Percentiles rank a stretch among this genome's conserved stretches.
phyloP scores from a whole-genome alignment of 2,797 vertebrate species.

The Cossypha heuglini region DNA sequence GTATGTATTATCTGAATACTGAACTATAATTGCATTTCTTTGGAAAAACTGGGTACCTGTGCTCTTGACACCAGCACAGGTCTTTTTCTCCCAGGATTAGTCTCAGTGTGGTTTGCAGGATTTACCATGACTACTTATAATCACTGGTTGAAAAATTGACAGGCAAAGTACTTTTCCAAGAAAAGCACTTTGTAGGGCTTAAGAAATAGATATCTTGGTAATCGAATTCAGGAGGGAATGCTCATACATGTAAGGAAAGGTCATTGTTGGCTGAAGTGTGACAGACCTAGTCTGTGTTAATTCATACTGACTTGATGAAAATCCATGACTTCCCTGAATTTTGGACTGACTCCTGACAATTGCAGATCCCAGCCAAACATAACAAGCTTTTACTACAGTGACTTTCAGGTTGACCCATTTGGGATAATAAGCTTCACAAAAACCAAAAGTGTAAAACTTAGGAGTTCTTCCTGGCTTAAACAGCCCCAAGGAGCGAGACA shows the following conservation, averaged over 20 bases:
- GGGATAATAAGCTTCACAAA: neutral
- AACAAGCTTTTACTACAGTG: neutral
- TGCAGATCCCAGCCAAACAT: conserved; percentile 37
- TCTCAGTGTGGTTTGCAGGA: conserved; percentile 24
- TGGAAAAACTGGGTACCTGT: neutral
- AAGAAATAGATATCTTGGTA: conserved; percentile 21
- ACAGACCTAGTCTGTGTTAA: neutral
- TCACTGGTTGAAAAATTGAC: conserved; percentile 25
- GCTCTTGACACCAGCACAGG: neutral
- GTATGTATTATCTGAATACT: neutral
- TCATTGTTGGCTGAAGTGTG: conserved; percentile 14
- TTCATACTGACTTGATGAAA: conserved; percentile 10
- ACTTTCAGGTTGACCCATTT: conserved; percentile 15
- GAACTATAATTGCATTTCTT: neutral
- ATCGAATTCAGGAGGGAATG: neutral
- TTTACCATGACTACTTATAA: conserved; percentile 35
- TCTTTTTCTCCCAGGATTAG: conserved; percentile 21
- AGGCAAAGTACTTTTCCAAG: conserved; percentile 28
- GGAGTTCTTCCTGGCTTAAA: neutral
- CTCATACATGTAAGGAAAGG: neutral
- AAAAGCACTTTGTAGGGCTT: conserved; percentile 15
- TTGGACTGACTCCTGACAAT: conserved; percentile 8
- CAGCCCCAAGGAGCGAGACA: neutral
- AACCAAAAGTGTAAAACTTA: neutral
- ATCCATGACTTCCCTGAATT: neutral